Conservation (phyloP, 2,113 vertebrate genomes). For the Vicugna pacos region DNA sequence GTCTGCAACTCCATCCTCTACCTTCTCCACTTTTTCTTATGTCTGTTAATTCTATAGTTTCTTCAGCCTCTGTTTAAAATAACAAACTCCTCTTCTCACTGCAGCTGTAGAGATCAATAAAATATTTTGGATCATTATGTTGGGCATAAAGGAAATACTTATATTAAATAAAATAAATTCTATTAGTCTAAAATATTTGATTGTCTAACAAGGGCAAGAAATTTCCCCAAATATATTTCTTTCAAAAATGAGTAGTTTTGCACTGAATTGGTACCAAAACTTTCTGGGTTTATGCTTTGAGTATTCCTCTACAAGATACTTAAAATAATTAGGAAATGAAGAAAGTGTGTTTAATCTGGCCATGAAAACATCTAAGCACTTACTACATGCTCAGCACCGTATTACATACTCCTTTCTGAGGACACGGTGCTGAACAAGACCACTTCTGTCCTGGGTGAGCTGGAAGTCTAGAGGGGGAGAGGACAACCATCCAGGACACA, state of each 20-base stretch:
- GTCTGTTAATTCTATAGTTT: slow-evolving; percentile 86
- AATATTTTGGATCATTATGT: slow-evolving; percentile 68
- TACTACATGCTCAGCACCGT: not conserved
- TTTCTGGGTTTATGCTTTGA: slow-evolving; percentile 31
- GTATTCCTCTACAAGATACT: not conserved
- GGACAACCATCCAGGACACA: not conserved
- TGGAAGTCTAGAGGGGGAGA: not conserved
- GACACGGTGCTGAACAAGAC: not conserved
- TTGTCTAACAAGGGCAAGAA: slow-evolving; percentile 20
- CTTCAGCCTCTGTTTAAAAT: slow-evolving; percentile 84
- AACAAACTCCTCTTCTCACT: slow-evolving; percentile 81
- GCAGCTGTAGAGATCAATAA: slow-evolving; percentile 81
- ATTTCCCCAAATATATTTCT: slow-evolving; percentile 40
- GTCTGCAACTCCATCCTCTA: slow-evolving; percentile 99
- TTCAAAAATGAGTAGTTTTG: not conserved
- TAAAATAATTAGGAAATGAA: slow-evolving; percentile 45
- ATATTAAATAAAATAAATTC: slow-evolving; percentile 51
- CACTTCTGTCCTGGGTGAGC: not conserved
- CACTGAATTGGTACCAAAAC: slow-evolving; percentile 41
- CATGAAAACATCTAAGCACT: not conserved
- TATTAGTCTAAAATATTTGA: slow-evolving; percentile 18
- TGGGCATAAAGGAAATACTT: slow-evolving; percentile 64
- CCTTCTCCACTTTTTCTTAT: slow-evolving; percentile 88
- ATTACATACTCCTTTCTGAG: not conserved
- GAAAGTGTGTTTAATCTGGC: not conserved